These are phyloP conservation scores for Patagioenas fasciata DNA, from an alignment of 2,113 vertebrate species.

Conservation along the genomic window DNA sequence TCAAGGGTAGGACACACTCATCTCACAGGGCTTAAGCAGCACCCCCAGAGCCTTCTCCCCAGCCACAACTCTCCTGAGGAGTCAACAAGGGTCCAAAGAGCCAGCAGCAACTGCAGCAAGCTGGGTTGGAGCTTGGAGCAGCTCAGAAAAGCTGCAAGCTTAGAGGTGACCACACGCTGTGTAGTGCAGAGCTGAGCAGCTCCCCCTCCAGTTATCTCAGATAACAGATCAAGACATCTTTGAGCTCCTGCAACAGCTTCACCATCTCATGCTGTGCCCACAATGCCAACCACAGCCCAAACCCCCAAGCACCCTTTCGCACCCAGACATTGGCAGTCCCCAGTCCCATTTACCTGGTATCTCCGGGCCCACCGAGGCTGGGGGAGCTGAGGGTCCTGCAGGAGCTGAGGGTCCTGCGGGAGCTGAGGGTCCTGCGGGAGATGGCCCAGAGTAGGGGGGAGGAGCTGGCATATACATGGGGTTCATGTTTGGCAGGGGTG, in stretches of 20 bases:
- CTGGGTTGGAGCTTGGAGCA: background rate
- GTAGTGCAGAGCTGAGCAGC: background rate
- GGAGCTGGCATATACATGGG: slow-evolving; percentile 82
- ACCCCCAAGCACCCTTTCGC: background rate
- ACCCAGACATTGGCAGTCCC: background rate
- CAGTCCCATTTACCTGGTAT: slow-evolving; percentile 63
- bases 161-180: background rate
- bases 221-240: background rate
- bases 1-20: background rate
- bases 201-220: background rate
- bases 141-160: background rate
- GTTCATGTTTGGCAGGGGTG: slow-evolving; percentile 69
- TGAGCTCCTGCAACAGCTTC: background rate
- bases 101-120: background rate
- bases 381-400: background rate
- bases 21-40: background rate
- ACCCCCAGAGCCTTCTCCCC: background rate
- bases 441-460: slow-evolving; percentile 81
- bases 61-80: background rate
- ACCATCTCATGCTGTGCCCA: background rate
- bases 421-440: slow-evolving; percentile 50
- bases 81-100: background rate
- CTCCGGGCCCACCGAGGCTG: background rate
- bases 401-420: slow-evolving; percentile 45
- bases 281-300: background rate